These are phyloP conservation scores for Drosophila histrio DNA, from an alignment of 2,888 invertebrate species.

Conservation along the genomic window DNA sequence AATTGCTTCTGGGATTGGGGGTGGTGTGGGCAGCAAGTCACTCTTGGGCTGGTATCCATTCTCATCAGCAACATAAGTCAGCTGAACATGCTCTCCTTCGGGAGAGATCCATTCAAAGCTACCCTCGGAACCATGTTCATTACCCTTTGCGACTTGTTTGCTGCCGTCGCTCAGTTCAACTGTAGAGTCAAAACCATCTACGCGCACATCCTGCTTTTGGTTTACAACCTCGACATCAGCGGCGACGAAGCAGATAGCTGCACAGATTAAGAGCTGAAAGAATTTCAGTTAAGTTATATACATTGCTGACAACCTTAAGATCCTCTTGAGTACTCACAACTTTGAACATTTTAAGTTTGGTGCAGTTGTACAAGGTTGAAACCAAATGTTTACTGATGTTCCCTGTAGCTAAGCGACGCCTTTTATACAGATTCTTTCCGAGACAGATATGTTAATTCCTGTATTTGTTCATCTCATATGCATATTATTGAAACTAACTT, in stretches of 20 bases:
- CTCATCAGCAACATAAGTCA: constrained; percentile 76
- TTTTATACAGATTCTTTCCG: constrained; percentile 25
- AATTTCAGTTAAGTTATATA: constrained; percentile 17
- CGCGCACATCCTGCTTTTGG: constrained; percentile 51
- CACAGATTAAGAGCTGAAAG: constrained; percentile 54
- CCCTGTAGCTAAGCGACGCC: background rate
- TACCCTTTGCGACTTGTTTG: no score
- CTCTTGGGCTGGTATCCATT: constrained; percentile 77
- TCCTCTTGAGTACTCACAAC: constrained; percentile 31
- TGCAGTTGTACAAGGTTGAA: constrained; percentile 12
- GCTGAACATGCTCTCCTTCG: constrained; percentile 68
- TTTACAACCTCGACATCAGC: constrained; percentile 12
- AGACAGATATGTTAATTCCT: no score
- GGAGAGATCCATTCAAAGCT: constrained; percentile 64
- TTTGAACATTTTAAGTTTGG: constrained; percentile 53
- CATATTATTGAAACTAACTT: no score
- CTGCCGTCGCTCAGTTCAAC: no score
- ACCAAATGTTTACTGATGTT: constrained; percentile 35
- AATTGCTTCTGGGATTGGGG: constrained; percentile 72
- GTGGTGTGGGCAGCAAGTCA: constrained; percentile 65
- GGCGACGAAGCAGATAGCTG: constrained; percentile 50
- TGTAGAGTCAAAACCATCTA: constrained; percentile 68
- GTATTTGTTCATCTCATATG: no score
- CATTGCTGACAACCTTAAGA: background rate
- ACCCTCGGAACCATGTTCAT: constrained; percentile 75